Evolutionary conservation across 2,888 invertebrate genomes (phyloP), one percentile per base, ranked within the genome.

Genomic region (Sinohyriopsis cumingii): DNA sequence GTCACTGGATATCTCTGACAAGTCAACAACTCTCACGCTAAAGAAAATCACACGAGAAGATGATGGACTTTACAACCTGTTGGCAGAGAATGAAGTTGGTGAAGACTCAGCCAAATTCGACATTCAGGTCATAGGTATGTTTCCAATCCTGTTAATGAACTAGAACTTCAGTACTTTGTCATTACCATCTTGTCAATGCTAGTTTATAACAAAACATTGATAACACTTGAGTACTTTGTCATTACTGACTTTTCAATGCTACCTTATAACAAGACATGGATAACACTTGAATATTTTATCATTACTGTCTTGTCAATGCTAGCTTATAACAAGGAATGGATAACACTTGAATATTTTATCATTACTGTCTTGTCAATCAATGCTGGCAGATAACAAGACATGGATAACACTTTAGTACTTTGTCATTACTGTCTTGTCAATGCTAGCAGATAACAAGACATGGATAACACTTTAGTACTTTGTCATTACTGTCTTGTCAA

Each of bases 41-140:
- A 87, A 87, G 78, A 93, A 94, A 76, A 94, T 95, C 1, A 92
- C 93, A 68, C 92, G 96, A 69, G 91, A 92, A n/a, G 96, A 97
- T 90, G 93, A 96, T 73, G 97, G 97, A 1, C 95, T 96, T 90
- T 97, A 97, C 87, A 94, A 94, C 84, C 93, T 97, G 54, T 93
- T 93, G 78, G 95, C 96, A 4, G 92, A 93, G 59, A 97, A 96
- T 89, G 93, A 93, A 80, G 93, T 96, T 64, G 96, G 96, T 0
- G 95, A 95, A 87, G 95, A 78, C 55, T 75, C 79, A 28, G 85
- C 86, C 59, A 82, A 82, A 59, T 86, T 87, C 78, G 86, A 86
- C 72, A 80, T 87, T 24, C 85, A 84, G 73, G 78, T 87, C 33
- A 80, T 86, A 59, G 86, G 86, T 86, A 71, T 73, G 82, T 65